These are phyloP conservation scores for Gymnobelideus leadbeateri DNA, from an alignment of 2,113 vertebrate species.

Conservation along the genomic window DNA sequence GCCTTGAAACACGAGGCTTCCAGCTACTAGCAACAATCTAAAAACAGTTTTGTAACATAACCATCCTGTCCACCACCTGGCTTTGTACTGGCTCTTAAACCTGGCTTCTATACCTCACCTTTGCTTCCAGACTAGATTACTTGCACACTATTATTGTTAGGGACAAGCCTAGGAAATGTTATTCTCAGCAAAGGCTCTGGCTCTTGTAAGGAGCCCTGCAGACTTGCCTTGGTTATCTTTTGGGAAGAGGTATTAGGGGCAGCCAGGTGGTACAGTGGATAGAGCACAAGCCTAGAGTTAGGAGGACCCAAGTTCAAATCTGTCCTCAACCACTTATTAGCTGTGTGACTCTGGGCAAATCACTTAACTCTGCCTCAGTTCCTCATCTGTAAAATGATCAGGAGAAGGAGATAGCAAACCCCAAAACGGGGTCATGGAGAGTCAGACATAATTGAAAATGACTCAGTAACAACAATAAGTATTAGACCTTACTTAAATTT, in stretches of 20 bases:
- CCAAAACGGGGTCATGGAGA: no score
- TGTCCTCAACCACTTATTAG: background rate
- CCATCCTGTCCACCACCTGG: background rate
- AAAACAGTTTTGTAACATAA: background rate
- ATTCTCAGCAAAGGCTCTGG: background rate
- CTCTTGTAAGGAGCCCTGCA: background rate
- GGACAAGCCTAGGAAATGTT: background rate
- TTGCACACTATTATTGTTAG: background rate
- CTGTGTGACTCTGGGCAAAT: background rate
- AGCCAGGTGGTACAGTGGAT: background rate
- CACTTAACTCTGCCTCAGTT: background rate
- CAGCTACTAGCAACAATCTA: background rate
- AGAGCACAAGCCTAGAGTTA: background rate
- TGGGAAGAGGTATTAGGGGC: background rate
- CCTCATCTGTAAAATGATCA: background rate
- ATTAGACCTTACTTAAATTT: background rate
- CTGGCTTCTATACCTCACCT: conserved; percentile 5
- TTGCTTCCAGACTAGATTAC: background rate
- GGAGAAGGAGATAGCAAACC: no score
- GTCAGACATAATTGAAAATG: no score
- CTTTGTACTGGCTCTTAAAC: fast-evolving
- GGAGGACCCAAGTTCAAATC: background rate
- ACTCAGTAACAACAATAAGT: background rate
- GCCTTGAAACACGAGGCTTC: background rate
- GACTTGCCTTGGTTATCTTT: background rate